Base-by-base conservation (phyloP, 2,888 invertebrate genomes). In the Pandemis cinnamomeana region DNA sequence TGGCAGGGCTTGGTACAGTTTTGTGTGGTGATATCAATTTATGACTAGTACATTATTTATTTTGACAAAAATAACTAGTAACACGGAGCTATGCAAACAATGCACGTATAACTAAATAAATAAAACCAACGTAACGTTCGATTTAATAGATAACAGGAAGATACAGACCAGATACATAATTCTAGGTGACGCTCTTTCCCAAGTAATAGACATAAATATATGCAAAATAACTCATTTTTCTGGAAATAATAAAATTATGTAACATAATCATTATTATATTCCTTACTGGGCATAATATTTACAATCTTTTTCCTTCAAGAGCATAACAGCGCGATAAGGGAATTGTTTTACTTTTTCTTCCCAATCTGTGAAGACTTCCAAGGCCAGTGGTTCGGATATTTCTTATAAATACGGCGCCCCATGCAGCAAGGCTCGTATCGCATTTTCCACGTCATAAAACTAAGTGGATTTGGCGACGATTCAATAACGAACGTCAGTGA, bases 381-480 rank as follows among this genome's bases (percentile, higher is more conserved):
- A 15, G 2, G 53, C 8, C 20, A 8, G 53, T 15, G 8, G 53
- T 15, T 20, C n/a, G 58, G 11, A 58, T 10, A 27, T 58, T 58
- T 27, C 27, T 27, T 58, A 46, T 11, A 46, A 46, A 46, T 46
- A 58, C 58, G 27, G 5, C 63, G 48, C 82, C 80, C 78, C 77
- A 76, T 79, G 77, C 78, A 76, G 76, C 79, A 75, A 78, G 80
- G 80, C 81, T 82, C 86, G 84, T 86, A 88, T 89, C 88, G 84
- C 86, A 89, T 92, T 92, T 91, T 91, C 92, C 91, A 84, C 86
- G 82, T 87, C 92, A 91, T 91, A 89, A 89, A 90, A 87, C 90
- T 92, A 90, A 92, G 91, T 91, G 92, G 90, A 92, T 92, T 90
- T 89, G 84, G 87, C 87, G 86, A 90, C 86, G 89, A 89, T 90